Evolutionary conservation across 2,888 invertebrate genomes (phyloP), one percentile per base, ranked within the genome.

Genomic region (Piscicola geometra): DNA sequence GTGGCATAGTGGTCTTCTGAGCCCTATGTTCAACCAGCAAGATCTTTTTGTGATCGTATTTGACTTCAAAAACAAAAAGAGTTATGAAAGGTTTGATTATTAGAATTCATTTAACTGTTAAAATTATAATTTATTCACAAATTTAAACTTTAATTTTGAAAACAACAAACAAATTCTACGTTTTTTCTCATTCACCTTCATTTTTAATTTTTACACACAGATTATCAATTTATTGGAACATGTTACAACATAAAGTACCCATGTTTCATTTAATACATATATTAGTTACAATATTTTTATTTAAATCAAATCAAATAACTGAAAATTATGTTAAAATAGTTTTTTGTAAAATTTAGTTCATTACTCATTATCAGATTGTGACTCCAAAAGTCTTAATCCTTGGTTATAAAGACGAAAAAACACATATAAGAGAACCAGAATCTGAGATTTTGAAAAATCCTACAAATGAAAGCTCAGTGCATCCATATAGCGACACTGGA

Each of bases 181-280:
- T 47, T 25, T 25, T 56, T 25, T 56, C n/a, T 56, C 9, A 56
- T 56, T 56, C n/a, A 21, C 25, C 60, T 41, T 15, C 41, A 41
- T 9, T 15, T 15, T 15, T 9, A 41, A 9, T 5, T 41, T 41
- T 5, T 41, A 41, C 25, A 5, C n/a, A 56, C 60, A 56, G 60
- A 25, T 21, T 56, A 56, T 56, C 25, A n/a, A 56, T 9, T 56
- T 56, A 56, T 25, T 56, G 60, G 60, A 56, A 56, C 60, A 56
- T 56, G 60, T n/a, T 56, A 25, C 60, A 56, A 5, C 25, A 18
- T 15, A 56, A 56, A 21, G 60, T 56, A 25, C 15, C 3, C 21
- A 15, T 47, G 9, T 47, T 9, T 9, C 21, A 21, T 47, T 47
- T 9, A 15, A 9, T 47, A 15, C 21, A 47, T 15, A 47, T 47